These are phyloP conservation scores for Butorides virescens DNA, from an alignment of 2,113 vertebrate species.

Conservation along the genomic window DNA sequence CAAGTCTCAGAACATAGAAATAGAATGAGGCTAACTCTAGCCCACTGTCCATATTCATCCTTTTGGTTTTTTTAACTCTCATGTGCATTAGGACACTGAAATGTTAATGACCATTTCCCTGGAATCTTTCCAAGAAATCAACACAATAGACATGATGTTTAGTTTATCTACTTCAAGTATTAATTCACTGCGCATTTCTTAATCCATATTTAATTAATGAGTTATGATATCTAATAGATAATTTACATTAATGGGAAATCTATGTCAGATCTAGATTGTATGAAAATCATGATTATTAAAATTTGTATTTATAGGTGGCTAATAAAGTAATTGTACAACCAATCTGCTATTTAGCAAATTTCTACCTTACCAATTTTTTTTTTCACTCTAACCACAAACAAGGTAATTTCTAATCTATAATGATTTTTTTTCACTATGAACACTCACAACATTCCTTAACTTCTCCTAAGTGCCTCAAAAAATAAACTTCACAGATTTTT, in stretches of 20 bases:
- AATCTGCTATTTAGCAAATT: background rate
- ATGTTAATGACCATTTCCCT: background rate
- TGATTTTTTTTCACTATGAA: background rate
- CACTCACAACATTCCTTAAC: background rate
- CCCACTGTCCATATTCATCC: background rate
- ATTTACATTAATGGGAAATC: background rate
- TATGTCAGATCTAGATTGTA: background rate
- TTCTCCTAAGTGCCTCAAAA: background rate
- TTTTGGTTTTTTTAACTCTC: background rate
- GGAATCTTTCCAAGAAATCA: background rate
- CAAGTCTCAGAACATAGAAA: background rate
- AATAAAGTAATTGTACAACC: background rate
- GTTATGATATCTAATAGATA: background rate
- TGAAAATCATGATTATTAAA: background rate
- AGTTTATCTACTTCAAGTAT: background rate
- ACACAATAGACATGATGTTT: background rate
- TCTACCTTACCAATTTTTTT: background rate
- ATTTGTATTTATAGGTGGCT: background rate
- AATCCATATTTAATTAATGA: background rate
- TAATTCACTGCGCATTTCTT: background rate
- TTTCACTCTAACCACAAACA: background rate
- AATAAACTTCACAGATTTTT: background rate
- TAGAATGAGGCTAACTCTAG: background rate
- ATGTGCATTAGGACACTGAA: background rate
- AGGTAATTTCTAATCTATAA: background rate